Evolutionary conservation across 2,888 invertebrate genomes (phyloP).

Genomic region (Scelioninae gen. 1): DNA sequence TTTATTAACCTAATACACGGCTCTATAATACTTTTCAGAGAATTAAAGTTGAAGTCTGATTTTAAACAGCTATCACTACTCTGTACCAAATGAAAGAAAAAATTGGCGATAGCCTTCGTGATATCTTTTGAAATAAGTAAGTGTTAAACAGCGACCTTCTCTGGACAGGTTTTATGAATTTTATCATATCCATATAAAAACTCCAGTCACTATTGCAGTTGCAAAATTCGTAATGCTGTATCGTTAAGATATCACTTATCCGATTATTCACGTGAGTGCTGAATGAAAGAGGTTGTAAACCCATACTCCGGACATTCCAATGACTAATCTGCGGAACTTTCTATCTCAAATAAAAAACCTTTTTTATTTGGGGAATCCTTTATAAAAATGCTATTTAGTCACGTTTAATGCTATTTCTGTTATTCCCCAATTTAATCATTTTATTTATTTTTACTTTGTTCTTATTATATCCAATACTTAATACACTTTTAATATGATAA

Average conservation of each 20-base stretch:
- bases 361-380: neutral
- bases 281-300: conserved; percentile 7
- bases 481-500: no score
- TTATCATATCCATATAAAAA: conserved; percentile 14
- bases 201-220: conserved; percentile 33
- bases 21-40: neutral
- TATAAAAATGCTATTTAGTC: no score
- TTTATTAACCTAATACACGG: neutral
- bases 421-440: no score
- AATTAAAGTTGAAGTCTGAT: no score
- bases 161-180: conserved; percentile 39
- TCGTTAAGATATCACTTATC: conserved; percentile 30
- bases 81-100: conserved; percentile 2
- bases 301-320: conserved; percentile 14
- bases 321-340: conserved; percentile 9
- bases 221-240: conserved; percentile 22
- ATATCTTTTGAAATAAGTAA: conserved; percentile 17
- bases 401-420: no score
- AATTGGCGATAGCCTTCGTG: conserved; percentile 25
- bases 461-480: no score
- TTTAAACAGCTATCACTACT: neutral
- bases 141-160: conserved; percentile 20
- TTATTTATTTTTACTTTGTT: no score
- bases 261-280: conserved; percentile 15
- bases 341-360: neutral